Base-by-base conservation (phyloP, 2,113 vertebrate species). In the Gnathonemus echidnorhynchus region DNA sequence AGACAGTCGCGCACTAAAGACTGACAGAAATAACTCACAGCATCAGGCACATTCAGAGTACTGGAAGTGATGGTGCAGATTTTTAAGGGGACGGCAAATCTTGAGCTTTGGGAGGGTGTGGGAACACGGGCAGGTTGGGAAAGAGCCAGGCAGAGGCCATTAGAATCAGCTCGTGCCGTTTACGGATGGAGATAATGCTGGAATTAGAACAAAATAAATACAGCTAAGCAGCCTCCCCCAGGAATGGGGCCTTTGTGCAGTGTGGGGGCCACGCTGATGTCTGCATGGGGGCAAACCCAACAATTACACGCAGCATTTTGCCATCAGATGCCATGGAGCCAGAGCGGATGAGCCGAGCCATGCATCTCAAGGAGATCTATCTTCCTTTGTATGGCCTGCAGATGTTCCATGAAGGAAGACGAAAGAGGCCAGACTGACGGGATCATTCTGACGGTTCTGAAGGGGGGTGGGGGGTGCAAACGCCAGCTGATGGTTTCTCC, bases 1-100 rank as follows among this genome's bases (percentile, higher is more conserved):
- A 48, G 45, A 88, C 77, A 84, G 80, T 88, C 50, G 90, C 89
- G 90, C 50, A 90, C 27, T 49, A 31, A 49, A 89, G 49, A 88
- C 90, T 91, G 66, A 94, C 89, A 84, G 50, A 89, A 88, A 92
- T 91, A 77, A 92, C 92, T 92, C 91, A 93, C 85, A 93, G 91
- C 88, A 83, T 90, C 89, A 88, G 89, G 27, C 19, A 27, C 88
- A 56, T 90, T 89, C 87, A 77, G 45, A 39, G 31, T 5, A 48
- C 62, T 31, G 13, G 24, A 9, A n/a, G 80, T 48, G 24, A 85
- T 48, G 45, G 89, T 17, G 31, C 21, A 48, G n/a, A 42, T 74
- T 31, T 90, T 62, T 90, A 5, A 39, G 19, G 24, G 42, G 42
- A 27, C 0, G 31, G 35, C 10, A 45, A 52, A 53, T 31, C 15